Evolutionary conservation across 2,113 vertebrate species (phyloP).

Genomic region (Salvelinus sp.): DNA sequence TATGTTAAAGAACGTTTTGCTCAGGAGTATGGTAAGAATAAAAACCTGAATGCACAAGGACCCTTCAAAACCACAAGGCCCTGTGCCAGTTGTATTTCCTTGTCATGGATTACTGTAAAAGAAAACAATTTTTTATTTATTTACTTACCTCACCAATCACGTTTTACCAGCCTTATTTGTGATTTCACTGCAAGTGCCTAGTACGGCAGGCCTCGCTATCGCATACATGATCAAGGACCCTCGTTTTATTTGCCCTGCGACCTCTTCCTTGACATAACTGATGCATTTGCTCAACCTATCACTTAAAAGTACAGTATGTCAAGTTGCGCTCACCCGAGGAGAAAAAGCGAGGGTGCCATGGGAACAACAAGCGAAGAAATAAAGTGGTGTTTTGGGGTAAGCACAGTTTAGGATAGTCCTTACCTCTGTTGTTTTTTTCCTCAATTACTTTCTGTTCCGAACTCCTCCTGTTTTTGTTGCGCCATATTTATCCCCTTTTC

Average conservation of each 20-base stretch:
- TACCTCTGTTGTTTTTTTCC: slow-evolving; percentile 55
- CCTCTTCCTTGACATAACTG: slow-evolving; percentile 60
- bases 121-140: too few species aligned
- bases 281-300: slow-evolving; percentile 63
- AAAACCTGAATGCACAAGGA: too few species aligned
- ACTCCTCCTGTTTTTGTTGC: slow-evolving; percentile 56
- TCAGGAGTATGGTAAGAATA: too few species aligned
- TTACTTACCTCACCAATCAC: too few species aligned
- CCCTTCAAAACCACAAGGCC: too few species aligned
- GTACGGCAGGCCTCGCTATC: too few species aligned
- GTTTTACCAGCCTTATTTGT: too few species aligned
- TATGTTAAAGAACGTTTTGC: too few species aligned
- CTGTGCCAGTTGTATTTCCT: too few species aligned
- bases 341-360: slow-evolving; percentile 68
- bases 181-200: too few species aligned
- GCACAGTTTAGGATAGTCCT: slow-evolving; percentile 77
- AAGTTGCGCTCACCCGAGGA: slow-evolving; percentile 70
- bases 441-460: slow-evolving; percentile 58
- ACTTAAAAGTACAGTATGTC: slow-evolving; percentile 73
- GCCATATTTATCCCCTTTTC: slow-evolving; percentile 50
- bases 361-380: slow-evolving; percentile 72
- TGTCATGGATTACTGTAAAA: too few species aligned
- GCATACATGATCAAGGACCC: slow-evolving; percentile 51
- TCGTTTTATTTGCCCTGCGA: slow-evolving; percentile 41
- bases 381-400: slow-evolving; percentile 79